Percentiles rank a stretch among this genome's conserved stretches.
phyloP scores from a whole-genome alignment of 2,797 vertebrate genomes.

The Hypotaenidia philippensis region DNA sequence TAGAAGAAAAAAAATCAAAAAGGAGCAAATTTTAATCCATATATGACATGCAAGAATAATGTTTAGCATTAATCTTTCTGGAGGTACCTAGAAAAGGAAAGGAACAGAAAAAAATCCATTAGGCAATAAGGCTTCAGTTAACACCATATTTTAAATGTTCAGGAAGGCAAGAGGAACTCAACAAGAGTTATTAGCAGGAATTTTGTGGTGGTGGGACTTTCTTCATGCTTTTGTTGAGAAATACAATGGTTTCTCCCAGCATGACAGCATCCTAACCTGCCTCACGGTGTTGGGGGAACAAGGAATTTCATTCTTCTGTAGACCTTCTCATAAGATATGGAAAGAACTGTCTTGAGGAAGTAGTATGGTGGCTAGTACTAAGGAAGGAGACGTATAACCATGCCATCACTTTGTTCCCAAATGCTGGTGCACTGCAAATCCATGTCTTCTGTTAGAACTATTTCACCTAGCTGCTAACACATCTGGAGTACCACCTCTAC shows the following conservation, averaged over 20 bases:
- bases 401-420: background rate
- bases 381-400: background rate
- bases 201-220: background rate
- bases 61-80: background rate
- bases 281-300: background rate
- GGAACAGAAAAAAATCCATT: background rate
- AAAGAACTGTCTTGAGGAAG: background rate
- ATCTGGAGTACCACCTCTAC: background rate
- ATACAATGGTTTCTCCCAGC: background rate
- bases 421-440: background rate
- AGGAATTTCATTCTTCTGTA: background rate
- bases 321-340: background rate
- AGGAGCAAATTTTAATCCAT: background rate
- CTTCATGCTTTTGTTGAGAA: background rate
- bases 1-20: background rate
- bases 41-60: background rate
- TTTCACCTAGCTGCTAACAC: background rate
- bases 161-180: background rate
- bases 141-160: background rate
- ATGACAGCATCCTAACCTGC: background rate
- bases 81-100: background rate
- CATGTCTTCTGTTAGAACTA: background rate
- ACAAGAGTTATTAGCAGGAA: background rate
- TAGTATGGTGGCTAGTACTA: background rate
- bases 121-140: background rate